Conservation (phyloP, 2,113 vertebrate species). For the Heterochromis multidens region DNA sequence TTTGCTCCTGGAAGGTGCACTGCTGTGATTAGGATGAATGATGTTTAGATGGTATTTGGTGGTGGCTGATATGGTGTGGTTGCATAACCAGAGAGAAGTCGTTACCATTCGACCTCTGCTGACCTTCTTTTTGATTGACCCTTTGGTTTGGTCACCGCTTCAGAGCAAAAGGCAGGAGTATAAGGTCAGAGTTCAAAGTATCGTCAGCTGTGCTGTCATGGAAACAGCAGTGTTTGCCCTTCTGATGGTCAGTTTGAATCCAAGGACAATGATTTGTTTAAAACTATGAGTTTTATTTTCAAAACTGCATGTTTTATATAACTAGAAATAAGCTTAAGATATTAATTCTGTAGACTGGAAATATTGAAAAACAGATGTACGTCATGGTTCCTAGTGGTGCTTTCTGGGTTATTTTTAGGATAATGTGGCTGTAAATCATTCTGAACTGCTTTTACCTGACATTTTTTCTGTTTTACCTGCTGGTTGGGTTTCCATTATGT, state of each 20-base stretch:
- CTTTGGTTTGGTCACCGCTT: conserved; percentile 57
- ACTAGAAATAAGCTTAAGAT: background rate
- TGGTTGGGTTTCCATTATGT: background rate
- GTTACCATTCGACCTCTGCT: conserved; percentile 65
- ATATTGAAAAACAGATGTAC: background rate
- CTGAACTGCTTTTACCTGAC: background rate
- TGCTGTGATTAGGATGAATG: conserved; percentile 56
- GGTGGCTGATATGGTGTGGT: conserved; percentile 21
- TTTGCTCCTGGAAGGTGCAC: conserved; percentile 2
- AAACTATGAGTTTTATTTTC: background rate
- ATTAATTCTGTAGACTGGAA: background rate
- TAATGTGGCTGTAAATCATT: background rate
- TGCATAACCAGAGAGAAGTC: conserved; percentile 60
- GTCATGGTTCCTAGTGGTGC: background rate
- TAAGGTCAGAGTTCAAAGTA: conserved; percentile 70
- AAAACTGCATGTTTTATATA: background rate
- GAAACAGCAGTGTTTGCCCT: conserved; percentile 49
- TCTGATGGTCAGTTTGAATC: conserved; percentile 43
- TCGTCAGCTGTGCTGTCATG: conserved; percentile 69
- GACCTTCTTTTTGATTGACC: conserved; percentile 65
- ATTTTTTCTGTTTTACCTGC: background rate
- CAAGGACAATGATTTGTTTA: conserved; percentile 1
- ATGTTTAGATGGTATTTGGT: conserved; percentile 10
- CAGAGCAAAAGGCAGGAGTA: conserved; percentile 47
- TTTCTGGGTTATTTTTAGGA: background rate